A percentile compares a stretch with the other conserved stretches of the same genome.
Evolutionary conservation across 2,113 vertebrate genomes (phyloP).

Genomic region (Rhea pennata): DNA sequence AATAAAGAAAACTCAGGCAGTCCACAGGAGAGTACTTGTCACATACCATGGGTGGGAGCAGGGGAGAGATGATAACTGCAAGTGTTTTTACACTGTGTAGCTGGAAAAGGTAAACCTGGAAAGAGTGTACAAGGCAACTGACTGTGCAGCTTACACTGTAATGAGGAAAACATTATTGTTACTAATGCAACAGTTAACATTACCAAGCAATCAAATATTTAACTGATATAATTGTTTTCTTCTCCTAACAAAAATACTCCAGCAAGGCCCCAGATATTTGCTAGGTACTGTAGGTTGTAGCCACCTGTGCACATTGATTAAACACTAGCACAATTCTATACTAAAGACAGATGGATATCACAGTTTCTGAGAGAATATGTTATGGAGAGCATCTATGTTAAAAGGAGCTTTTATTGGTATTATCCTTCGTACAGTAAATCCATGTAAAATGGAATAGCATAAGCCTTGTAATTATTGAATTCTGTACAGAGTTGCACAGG

Average conservation of each 20-base stretch:
- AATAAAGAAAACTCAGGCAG: not conserved
- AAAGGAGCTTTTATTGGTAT: not conserved
- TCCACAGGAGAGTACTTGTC: not conserved
- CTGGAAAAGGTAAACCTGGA: not conserved
- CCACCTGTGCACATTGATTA: not conserved
- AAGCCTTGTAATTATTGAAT: not conserved
- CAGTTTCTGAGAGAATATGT: not conserved
- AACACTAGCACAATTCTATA: not conserved
- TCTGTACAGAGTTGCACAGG: not conserved
- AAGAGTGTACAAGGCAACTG: not conserved
- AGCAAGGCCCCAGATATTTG: not conserved
- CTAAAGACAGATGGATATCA: not conserved
- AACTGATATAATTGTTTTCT: not conserved
- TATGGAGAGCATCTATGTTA: not conserved
- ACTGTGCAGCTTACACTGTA: not conserved
- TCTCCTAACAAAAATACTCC: not conserved
- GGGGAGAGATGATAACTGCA: not conserved
- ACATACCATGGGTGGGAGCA: fast-evolving
- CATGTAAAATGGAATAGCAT: not conserved
- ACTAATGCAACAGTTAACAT: not conserved
- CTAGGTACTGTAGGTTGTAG: fast-evolving
- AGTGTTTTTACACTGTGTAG: not conserved
- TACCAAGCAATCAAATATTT: not conserved
- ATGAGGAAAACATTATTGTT: not conserved
- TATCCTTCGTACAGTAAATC: not conserved